A percentile compares a stretch with the other conserved stretches of the same genome.
Conservation (phyloP, 2,113 vertebrate genomes). For the Camelus dromedarius region DNA sequence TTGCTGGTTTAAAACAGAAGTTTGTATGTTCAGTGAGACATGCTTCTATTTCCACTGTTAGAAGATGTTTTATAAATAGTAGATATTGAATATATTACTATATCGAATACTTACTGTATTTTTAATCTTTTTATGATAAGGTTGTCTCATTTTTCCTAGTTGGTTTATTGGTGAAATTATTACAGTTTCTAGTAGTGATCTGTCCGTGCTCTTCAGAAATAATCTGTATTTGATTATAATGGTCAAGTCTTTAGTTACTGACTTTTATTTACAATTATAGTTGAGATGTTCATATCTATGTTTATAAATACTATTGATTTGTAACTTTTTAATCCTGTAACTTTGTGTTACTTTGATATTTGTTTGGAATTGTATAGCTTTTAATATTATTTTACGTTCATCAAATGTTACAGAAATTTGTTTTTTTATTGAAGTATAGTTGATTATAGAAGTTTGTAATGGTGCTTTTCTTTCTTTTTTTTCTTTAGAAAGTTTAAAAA, state of each 20-base stretch:
- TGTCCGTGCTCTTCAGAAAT: conserved; percentile 14
- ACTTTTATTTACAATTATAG: conserved; percentile 35
- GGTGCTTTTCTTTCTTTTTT: not conserved
- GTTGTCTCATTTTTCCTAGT: conserved; percentile 27
- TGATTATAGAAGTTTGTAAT: not conserved
- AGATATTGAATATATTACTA: not conserved
- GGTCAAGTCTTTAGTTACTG: not conserved
- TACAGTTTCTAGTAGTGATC: not conserved
- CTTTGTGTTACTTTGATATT: conserved; percentile 15
- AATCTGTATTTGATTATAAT: not conserved
- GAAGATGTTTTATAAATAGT: conserved; percentile 25
- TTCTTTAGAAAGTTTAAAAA: not conserved
- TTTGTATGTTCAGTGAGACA: not conserved
- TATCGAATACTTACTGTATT: not conserved
- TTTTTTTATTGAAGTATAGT: too few species aligned
- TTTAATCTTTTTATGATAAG: conserved; percentile 19
- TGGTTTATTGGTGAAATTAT: not conserved
- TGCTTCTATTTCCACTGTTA: not conserved
- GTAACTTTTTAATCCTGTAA: not conserved
- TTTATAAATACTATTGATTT: not conserved
- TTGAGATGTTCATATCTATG: conserved; percentile 22
- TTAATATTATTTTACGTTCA: conserved; percentile 34
- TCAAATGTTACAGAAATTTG: not conserved
- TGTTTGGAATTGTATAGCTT: not conserved
- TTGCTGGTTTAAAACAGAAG: conserved; percentile 51